These are phyloP conservation scores for Pollenia griseotomentosa DNA, from an alignment of 2,888 invertebrate species.

Conservation along the genomic window DNA sequence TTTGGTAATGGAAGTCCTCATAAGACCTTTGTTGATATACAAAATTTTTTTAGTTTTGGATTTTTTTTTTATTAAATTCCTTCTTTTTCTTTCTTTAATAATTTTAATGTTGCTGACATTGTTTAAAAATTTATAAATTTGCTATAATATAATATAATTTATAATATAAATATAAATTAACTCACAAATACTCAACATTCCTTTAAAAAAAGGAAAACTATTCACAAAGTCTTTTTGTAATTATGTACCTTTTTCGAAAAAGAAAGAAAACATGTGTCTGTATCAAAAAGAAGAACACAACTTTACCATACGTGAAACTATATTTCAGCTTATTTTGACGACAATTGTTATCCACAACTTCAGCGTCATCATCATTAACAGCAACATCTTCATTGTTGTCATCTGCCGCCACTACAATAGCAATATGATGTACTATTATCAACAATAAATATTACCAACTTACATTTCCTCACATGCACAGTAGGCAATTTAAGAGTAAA, in stretches of 20 bases:
- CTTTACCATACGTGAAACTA: conserved; percentile 39
- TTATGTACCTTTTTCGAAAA: background rate
- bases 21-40: too few species aligned
- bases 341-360: conserved; percentile 41
- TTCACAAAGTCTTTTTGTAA: background rate
- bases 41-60: too few species aligned
- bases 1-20: too few species aligned
- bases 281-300: conserved; percentile 7
- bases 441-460: conserved; percentile 3
- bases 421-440: background rate
- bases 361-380: background rate
- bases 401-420: conserved; percentile 14
- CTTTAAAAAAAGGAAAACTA: too few species aligned
- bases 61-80: too few species aligned
- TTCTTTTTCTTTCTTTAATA: too few species aligned
- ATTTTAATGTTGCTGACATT: too few species aligned
- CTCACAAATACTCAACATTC: too few species aligned
- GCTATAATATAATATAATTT: too few species aligned
- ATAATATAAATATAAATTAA: too few species aligned
- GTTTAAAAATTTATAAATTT: too few species aligned
- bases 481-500: background rate
- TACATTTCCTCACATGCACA: background rate
- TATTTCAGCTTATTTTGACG: conserved; percentile 40
- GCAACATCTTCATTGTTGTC: conserved; percentile 28
- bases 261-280: background rate